phyloP scores from a whole-genome alignment of 2,888 invertebrate genomes.

The Polyploca ridens region DNA sequence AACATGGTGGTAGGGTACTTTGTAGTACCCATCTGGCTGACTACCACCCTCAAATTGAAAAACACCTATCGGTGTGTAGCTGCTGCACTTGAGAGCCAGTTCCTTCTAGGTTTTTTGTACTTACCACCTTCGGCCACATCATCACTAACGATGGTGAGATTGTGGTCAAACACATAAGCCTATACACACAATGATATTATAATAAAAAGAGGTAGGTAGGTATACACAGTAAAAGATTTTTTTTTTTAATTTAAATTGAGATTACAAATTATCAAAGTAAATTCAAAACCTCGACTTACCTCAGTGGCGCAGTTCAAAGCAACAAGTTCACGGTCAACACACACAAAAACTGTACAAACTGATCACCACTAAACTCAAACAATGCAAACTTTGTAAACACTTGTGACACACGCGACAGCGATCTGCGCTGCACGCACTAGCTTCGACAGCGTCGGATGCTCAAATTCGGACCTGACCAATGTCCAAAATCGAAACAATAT shows the following conservation, averaged over 20 bases:
- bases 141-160: no score
- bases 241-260: neutral
- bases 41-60: no score
- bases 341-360: slow-evolving; percentile 54
- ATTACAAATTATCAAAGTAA: slow-evolving; percentile 1
- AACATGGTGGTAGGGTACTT: no score
- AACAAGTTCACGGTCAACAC: slow-evolving; percentile 69
- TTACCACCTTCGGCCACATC: no score
- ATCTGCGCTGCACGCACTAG: slow-evolving; percentile 20
- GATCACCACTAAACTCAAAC: slow-evolving; percentile 58
- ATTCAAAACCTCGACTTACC: slow-evolving; percentile 46
- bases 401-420: slow-evolving; percentile 46
- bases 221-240: no score
- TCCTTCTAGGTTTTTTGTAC: no score
- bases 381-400: slow-evolving; percentile 72
- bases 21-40: no score
- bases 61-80: no score
- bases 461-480: slow-evolving; percentile 9
- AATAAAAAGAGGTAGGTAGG: no score
- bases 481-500: slow-evolving; percentile 14
- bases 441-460: neutral
- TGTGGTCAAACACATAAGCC: no score
- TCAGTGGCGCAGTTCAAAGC: slow-evolving; percentile 53
- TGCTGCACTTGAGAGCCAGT: no score
- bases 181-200: no score